Percentiles rank a stretch among this genome's conserved stretches.
These are phyloP conservation scores for Zaprionus davidi DNA, from an alignment of 1,140 invertebrate species.

Conservation along the genomic window DNA sequence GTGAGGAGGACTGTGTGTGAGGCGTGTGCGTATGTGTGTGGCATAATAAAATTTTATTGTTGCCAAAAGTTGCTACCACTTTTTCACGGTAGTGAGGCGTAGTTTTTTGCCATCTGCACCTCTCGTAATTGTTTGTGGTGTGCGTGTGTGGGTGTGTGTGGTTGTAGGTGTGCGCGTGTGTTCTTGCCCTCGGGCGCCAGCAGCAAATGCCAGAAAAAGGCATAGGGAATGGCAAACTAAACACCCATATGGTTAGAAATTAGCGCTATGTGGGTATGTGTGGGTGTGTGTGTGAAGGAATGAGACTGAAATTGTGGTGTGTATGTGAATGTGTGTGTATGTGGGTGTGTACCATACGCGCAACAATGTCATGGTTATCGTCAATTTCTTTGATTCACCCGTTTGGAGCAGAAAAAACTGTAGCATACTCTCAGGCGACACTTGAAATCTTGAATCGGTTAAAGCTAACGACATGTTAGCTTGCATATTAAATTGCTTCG, in stretches of 20 bases:
- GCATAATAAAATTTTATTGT: constrained; percentile 83
- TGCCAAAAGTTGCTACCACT: constrained; percentile 80
- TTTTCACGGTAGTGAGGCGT: constrained; percentile 39
- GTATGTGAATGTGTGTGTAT: constrained; percentile 20
- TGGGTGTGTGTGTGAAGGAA: neutral
- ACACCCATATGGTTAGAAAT: constrained; percentile 75
- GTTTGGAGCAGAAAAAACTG: constrained; percentile 45
- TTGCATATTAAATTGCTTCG: neutral
- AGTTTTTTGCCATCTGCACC: constrained; percentile 38
- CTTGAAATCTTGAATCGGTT: constrained; percentile 18
- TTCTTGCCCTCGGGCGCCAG: constrained; percentile 18
- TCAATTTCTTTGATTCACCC: constrained; percentile 63
- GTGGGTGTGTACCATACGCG: constrained; percentile 38
- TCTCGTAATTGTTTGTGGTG: constrained; percentile 70
- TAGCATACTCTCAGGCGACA: constrained; percentile 66
- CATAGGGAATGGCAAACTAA: constrained; percentile 46
- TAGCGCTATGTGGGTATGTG: constrained; percentile 51
- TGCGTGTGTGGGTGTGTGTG: neutral
- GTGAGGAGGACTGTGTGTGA: constrained; percentile 13
- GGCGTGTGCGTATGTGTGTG: constrained; percentile 64
- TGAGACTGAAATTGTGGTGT: constrained; percentile 12
- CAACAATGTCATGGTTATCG: constrained; percentile 72
- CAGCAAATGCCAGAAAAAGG: neutral
- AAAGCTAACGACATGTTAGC: neutral
- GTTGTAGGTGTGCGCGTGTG: neutral